These are phyloP conservation scores for Nomada fabriciana DNA, from an alignment of 2,888 invertebrate species.

Conservation along the genomic window DNA sequence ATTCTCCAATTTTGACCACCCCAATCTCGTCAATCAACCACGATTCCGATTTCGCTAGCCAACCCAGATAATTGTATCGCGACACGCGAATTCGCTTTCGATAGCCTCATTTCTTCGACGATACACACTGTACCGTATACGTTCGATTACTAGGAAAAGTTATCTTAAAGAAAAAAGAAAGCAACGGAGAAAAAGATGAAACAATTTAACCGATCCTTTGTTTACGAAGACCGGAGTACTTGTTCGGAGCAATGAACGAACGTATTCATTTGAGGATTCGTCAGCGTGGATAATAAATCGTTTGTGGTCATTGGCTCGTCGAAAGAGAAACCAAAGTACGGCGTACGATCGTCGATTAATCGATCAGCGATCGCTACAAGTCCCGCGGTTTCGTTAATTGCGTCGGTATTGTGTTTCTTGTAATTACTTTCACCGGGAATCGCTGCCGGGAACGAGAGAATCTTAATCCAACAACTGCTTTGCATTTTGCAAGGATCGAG, in stretches of 20 bases:
- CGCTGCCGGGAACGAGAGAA: slow-evolving; percentile 2
- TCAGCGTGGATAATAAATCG: slow-evolving; percentile 31
- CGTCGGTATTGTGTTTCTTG: slow-evolving; percentile 37
- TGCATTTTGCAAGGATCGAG: background rate
- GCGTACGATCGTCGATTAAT: slow-evolving; percentile 33
- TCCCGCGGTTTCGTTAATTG: slow-evolving; percentile 47
- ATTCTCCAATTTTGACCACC: background rate
- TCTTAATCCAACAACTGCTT: slow-evolving; percentile 12
- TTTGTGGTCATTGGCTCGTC: background rate
- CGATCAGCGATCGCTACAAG: slow-evolving; percentile 30
- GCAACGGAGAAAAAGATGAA: background rate
- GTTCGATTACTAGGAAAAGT: slow-evolving; percentile 65
- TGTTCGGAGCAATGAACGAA: slow-evolving; percentile 31
- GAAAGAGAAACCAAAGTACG: slow-evolving; percentile 41
- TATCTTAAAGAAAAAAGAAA: background rate
- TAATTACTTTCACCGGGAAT: slow-evolving; percentile 48
- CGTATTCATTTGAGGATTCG: slow-evolving; percentile 30
- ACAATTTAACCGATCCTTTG: slow-evolving; percentile 47
- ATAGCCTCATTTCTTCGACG: slow-evolving; percentile 32
- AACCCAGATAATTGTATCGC: slow-evolving; percentile 32
- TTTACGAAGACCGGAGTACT: slow-evolving; percentile 33
- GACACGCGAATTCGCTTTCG: slow-evolving; percentile 48
- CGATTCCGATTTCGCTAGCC: slow-evolving; percentile 52
- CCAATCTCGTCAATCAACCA: background rate
- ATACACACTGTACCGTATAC: slow-evolving; percentile 46